These are phyloP conservation scores for Oceanodroma tethys DNA, from an alignment of 2,113 vertebrate species.

Conservation along the genomic window DNA sequence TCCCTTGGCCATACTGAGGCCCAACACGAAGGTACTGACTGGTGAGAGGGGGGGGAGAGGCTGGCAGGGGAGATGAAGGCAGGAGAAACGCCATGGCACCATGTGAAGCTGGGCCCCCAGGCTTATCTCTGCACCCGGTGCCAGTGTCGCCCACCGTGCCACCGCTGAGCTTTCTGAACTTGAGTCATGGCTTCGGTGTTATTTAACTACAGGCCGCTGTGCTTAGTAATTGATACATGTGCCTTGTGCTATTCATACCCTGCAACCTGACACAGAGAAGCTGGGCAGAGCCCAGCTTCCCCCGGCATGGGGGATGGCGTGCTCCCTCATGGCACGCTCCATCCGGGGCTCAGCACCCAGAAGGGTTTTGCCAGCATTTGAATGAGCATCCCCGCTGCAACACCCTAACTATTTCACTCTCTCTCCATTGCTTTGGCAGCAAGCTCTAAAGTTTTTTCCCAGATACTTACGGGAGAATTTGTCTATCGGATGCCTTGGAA, in stretches of 20 bases:
- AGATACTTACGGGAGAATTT: not conserved
- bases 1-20: not conserved
- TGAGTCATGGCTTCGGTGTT: not conserved
- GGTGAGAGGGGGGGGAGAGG: not conserved
- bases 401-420: not conserved
- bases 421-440: not conserved
- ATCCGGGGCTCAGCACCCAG: not conserved
- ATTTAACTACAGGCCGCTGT: not conserved
- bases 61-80: not conserved
- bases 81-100: not conserved
- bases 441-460: not conserved
- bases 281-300: not conserved
- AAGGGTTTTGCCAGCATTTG: not conserved
- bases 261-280: not conserved
- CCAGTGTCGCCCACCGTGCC: not conserved
- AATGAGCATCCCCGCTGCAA: not conserved
- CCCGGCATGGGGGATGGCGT: not conserved
- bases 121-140: not conserved
- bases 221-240: not conserved
- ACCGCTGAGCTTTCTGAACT: not conserved
- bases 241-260: not conserved
- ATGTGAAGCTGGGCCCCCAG: not conserved
- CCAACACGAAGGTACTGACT: not conserved
- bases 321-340: fast-evolving
- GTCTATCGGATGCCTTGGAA: not conserved